Percentiles rank a stretch among this genome's conserved stretches.
These are phyloP conservation scores for Mobula hypostoma DNA, from an alignment of 2,113 vertebrate genomes.

Conservation along the genomic window DNA sequence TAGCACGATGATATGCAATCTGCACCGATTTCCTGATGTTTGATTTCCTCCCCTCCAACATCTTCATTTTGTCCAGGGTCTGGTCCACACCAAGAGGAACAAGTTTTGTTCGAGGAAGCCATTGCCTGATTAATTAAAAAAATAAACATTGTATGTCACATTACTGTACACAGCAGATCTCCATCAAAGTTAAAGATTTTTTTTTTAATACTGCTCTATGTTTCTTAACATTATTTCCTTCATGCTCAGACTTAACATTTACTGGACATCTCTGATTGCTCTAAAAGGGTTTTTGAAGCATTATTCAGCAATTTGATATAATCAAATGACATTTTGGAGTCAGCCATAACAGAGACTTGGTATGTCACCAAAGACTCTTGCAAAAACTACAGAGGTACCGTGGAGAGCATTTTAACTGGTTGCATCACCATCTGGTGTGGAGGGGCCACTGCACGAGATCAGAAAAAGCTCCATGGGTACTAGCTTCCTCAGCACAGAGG, in stretches of 20 bases:
- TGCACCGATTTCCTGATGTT: slow-evolving; percentile 98
- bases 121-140: slow-evolving; percentile 68
- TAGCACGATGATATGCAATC: slow-evolving; percentile 91
- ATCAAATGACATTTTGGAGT: neutral
- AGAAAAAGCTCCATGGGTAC: too few species aligned
- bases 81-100: slow-evolving; percentile 93
- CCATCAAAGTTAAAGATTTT: neutral
- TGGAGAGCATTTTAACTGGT: too few species aligned
- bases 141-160: neutral
- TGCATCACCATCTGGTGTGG: too few species aligned
- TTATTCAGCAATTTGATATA: neutral
- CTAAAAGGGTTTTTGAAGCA: neutral
- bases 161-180: neutral
- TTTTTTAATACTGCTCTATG: neutral
- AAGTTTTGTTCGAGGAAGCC: slow-evolving; percentile 92
- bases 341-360: neutral
- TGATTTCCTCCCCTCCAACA: slow-evolving; percentile 93
- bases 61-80: slow-evolving; percentile 95
- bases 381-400: too few species aligned
- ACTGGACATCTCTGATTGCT: neutral
- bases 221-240: neutral
- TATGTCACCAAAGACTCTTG: neutral
- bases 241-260: neutral
- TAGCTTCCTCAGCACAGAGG: too few species aligned
- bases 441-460: too few species aligned